A percentile compares a stretch with the other conserved stretches of the same genome.
Conservation (phyloP, 1,140 invertebrate species). For the Heliconius himera region DNA sequence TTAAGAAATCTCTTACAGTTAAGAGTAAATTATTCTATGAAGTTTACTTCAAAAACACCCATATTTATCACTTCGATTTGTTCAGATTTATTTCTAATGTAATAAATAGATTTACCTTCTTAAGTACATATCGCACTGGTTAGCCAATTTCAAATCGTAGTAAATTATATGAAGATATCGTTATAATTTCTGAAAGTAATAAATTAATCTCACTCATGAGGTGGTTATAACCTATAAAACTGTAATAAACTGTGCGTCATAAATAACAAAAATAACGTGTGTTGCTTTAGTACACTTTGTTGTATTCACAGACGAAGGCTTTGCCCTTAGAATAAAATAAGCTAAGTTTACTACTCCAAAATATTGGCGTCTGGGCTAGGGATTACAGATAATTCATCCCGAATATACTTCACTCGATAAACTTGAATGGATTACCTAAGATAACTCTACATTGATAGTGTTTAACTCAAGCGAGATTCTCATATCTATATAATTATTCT, state of each 20-base stretch:
- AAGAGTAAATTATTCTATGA: too few relatives aligned
- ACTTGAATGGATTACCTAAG: constrained; percentile 23
- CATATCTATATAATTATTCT: constrained; percentile 10
- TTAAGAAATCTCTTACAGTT: too few relatives aligned
- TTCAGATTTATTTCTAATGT: too few relatives aligned
- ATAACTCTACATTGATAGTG: constrained; percentile 29
- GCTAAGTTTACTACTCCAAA: constrained; percentile 23
- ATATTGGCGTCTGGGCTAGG: constrained; percentile 28
- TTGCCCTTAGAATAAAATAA: constrained; percentile 18
- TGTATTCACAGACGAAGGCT: constrained; percentile 6
- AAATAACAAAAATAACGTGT: background rate
- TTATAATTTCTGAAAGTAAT: background rate
- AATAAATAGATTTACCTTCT: background rate
- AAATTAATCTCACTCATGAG: constrained; percentile 1
- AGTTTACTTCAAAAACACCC: too few relatives aligned
- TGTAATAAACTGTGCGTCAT: background rate
- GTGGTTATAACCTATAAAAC: background rate
- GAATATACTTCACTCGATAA: constrained; percentile 28
- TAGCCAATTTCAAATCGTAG: background rate
- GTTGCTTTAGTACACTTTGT: constrained; percentile 1
- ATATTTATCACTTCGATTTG: too few relatives aligned
- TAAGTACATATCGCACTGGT: background rate
- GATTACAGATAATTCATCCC: constrained; percentile 18
- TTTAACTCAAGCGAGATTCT: constrained; percentile 21
- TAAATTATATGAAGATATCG: background rate